These are phyloP conservation scores for Automeris io DNA, from an alignment of 2,888 invertebrate genomes.

Conservation along the genomic window DNA sequence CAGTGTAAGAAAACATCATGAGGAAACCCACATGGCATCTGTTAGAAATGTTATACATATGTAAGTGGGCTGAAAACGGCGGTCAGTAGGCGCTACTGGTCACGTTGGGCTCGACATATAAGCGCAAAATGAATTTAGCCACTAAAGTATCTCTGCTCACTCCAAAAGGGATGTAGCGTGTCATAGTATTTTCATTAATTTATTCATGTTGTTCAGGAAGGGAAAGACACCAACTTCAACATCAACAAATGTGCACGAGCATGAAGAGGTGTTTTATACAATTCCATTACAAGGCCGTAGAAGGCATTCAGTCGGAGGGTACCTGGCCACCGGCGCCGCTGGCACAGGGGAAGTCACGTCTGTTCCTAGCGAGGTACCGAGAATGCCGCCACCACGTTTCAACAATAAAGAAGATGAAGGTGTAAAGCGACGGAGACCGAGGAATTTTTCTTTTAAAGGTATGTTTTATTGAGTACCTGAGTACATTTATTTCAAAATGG, in stretches of 20 bases:
- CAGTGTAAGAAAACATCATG: no score
- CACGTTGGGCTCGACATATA: no score
- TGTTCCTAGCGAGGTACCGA: constrained; percentile 73
- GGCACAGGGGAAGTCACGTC: constrained; percentile 60
- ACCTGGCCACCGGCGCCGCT: constrained; percentile 66
- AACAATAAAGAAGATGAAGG: constrained; percentile 52
- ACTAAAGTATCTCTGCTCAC: no score
- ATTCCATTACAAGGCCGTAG: constrained; percentile 66
- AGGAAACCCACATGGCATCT: no score
- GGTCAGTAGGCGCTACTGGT: no score
- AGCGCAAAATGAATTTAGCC: no score
- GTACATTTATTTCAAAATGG: no score
- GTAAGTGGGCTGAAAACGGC: no score
- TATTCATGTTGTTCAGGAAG: constrained; percentile 38
- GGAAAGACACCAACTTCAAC: constrained; percentile 60
- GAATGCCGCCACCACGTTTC: constrained; percentile 69
- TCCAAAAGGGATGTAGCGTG: no score
- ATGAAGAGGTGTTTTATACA: constrained; percentile 80
- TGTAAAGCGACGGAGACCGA: constrained; percentile 56
- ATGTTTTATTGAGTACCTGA: constrained; percentile 15
- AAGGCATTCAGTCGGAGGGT: constrained; percentile 83
- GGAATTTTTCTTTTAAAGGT: constrained; percentile 68
- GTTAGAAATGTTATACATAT: no score
- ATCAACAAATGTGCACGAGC: constrained; percentile 57
- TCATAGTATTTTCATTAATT: no score